A percentile compares a stretch with the other conserved stretches of the same genome.
Evolutionary conservation across 2,113 vertebrate genomes (phyloP).

Genomic region (Pteruthius melanotis): DNA sequence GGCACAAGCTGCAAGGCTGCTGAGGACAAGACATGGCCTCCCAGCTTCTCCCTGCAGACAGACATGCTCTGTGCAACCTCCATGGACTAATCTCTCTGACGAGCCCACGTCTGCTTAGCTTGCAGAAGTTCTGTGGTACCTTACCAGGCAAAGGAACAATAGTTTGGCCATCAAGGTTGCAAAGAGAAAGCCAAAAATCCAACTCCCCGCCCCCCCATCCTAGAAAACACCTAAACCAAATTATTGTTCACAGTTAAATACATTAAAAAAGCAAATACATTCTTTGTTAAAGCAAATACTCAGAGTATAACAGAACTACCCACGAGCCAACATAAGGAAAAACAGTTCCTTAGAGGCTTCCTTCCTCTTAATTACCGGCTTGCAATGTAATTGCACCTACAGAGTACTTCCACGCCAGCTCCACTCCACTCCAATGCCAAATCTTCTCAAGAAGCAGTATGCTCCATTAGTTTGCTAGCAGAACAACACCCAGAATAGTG

Average conservation of each 20-base stretch:
- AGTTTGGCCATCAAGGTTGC: neutral
- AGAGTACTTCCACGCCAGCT: neutral
- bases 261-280: neutral
- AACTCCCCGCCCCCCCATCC: fast-evolving
- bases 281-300: neutral
- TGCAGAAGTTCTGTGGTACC: neutral
- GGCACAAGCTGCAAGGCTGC: fast-evolving
- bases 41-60: neutral
- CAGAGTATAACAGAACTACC: neutral
- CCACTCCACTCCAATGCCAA: fast-evolving
- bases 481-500: neutral
- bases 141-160: neutral
- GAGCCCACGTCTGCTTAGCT: neutral
- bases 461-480: neutral
- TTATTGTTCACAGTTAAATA: neutral
- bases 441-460: neutral
- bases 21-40: neutral
- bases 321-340: neutral
- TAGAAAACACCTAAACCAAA: neutral
- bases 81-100: fast-evolving
- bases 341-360: neutral
- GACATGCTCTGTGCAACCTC: fast-evolving
- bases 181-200: neutral
- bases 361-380: neutral
- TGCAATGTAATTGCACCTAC: neutral